Base-by-base conservation (phyloP, 2,113 vertebrate species). In the Elaphurus davidianus region DNA sequence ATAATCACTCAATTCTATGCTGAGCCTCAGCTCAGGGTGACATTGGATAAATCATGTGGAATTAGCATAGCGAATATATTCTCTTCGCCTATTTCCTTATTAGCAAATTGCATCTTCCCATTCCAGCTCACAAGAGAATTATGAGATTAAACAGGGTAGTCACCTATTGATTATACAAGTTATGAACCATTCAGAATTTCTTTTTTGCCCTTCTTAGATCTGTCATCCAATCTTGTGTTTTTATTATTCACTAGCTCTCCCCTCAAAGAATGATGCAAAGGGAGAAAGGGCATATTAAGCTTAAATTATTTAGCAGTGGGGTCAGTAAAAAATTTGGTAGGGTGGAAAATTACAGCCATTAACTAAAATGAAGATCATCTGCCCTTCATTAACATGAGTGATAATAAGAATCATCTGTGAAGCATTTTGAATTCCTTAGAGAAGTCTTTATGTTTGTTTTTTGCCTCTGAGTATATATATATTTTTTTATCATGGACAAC, bases 11-110 rank as follows among this genome's bases (percentile, higher is more conserved):
- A 96, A 79, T 97, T 98, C 94, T 97, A 97, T 98, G 96, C 97
- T 91, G 91, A 98, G 95, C 78, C 54, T 97, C 95, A 96, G 90
- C 96, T 98, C 98, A 97, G 96, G 96, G 91, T 98, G 98, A 98
- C 98, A 97, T 94, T 98, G 97, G 97, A 97, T 97, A 97, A 97
- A 97, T 96, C 93, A 88, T 89, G 91, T 83, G 52, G 78, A 97
- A 98, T 98, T 98, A 98, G 95, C 96, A 98, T 97, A 96, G 95
- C 94, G 96, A 98, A 98, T 97, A 97, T 97, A 95, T 97, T 98
- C 86, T 95, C 79, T 88, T 96, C 91, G 76, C 91, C 85, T 97
- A 4, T 96, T 98, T 98, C 55, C 89, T 92, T 97, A 97, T 97
- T 97, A 97, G 86, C 64, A 98, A 98, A 98, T 97, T 97, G 78